Conservation (phyloP, 2,113 vertebrate species). For the Chlorodrepanis virens region DNA sequence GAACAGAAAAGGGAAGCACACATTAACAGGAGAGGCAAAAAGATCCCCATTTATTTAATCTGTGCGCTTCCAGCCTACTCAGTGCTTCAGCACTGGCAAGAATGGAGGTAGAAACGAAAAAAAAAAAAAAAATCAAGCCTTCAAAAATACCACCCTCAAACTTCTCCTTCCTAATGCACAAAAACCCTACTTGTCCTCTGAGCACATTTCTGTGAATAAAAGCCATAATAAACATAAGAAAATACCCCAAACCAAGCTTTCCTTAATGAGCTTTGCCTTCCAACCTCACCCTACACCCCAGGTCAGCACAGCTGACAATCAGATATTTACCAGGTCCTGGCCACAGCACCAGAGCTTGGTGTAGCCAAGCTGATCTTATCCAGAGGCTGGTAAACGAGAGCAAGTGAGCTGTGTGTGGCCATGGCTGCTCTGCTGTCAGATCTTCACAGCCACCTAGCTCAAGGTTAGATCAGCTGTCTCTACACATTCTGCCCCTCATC, state of each 20-base stretch:
- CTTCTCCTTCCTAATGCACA: neutral
- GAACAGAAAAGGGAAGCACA: neutral
- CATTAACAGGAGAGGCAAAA: neutral
- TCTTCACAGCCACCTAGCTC: neutral
- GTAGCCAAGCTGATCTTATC: neutral
- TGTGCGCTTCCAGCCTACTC: neutral
- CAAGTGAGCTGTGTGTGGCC: neutral
- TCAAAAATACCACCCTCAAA: neutral
- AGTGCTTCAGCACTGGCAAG: neutral
- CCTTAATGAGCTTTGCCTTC: neutral
- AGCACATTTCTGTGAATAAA: neutral
- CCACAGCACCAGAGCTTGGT: neutral
- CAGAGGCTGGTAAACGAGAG: neutral
- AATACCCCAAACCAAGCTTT: neutral
- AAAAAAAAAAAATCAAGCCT: neutral
- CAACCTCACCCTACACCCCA: neutral
- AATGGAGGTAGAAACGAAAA: neutral
- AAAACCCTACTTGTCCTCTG: neutral
- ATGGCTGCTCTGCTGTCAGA: neutral
- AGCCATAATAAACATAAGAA: neutral
- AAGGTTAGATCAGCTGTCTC: neutral
- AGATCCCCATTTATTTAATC: neutral
- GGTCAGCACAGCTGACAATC: neutral
- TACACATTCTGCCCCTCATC: neutral
- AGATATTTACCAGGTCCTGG: neutral